phyloP scores from a whole-genome alignment of 2,797 vertebrate species.

The Florisuga fusca region DNA sequence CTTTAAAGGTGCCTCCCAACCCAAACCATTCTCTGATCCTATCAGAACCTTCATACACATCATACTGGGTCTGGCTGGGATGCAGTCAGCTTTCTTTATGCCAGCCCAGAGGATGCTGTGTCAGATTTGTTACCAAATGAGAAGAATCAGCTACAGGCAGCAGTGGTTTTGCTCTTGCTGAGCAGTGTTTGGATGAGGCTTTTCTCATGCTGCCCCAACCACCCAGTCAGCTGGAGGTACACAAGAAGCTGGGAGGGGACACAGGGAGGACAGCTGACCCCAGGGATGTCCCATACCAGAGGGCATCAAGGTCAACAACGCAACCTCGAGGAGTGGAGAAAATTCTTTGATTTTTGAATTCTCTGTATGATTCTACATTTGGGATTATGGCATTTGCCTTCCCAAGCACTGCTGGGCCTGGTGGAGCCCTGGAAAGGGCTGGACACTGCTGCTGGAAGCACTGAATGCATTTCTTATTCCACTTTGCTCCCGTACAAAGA shows the following conservation, averaged over 20 bases:
- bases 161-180: background rate
- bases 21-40: too few species aligned
- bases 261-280: background rate
- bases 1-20: too few species aligned
- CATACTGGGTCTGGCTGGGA: background rate
- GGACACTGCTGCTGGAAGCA: background rate
- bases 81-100: background rate
- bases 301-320: background rate
- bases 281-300: background rate
- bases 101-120: fast-evolving
- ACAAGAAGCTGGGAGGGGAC: background rate
- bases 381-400: background rate
- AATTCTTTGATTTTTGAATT: too few species aligned
- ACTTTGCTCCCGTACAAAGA: fast-evolving
- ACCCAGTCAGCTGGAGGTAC: background rate
- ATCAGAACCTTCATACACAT: background rate
- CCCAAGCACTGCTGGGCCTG: fast-evolving
- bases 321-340: background rate
- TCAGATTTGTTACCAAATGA: background rate
- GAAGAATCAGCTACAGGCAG: too few species aligned
- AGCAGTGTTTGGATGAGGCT: background rate
- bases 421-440: background rate
- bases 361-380: background rate
- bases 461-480: background rate
- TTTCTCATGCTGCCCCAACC: background rate